These are phyloP conservation scores for Villa cingulata DNA, from an alignment of 2,888 invertebrate genomes.

Conservation along the genomic window DNA sequence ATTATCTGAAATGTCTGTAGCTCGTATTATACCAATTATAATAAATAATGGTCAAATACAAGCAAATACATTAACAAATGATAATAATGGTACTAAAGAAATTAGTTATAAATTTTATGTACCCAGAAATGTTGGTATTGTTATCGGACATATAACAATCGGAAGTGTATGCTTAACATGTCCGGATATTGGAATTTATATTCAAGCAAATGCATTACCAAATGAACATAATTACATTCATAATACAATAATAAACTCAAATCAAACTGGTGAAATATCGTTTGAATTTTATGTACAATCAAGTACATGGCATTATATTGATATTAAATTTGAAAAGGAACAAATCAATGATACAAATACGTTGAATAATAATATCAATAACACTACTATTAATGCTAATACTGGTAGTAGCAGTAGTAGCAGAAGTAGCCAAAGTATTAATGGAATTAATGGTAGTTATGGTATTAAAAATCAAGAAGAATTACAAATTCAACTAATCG, in stretches of 20 bases:
- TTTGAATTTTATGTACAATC: conserved; percentile 43
- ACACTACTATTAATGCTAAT: conserved; percentile 6
- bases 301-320: conserved; percentile 46
- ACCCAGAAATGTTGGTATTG: conserved; percentile 27
- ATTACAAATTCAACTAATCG: no score
- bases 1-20: conserved; percentile 49
- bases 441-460: not conserved
- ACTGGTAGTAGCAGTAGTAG: not conserved
- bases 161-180: conserved; percentile 35
- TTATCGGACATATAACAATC: conserved; percentile 28
- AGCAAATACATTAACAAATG: conserved; percentile 27
- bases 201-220: conserved; percentile 43
- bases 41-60: conserved; percentile 28
- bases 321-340: conserved; percentile 27
- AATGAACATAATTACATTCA: conserved; percentile 39
- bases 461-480: not conserved
- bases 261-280: conserved; percentile 32
- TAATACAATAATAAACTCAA: conserved; percentile 39
- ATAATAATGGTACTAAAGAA: conserved; percentile 19
- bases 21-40: conserved; percentile 33
- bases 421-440: not conserved
- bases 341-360: conserved; percentile 8
- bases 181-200: conserved; percentile 36
- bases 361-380: not conserved
- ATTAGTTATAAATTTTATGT: conserved; percentile 42